A percentile compares a stretch with the other conserved stretches of the same genome.
Evolutionary conservation across 1,140 invertebrate species (phyloP).

Genomic region (Archegozetes longisetosus): DNA sequence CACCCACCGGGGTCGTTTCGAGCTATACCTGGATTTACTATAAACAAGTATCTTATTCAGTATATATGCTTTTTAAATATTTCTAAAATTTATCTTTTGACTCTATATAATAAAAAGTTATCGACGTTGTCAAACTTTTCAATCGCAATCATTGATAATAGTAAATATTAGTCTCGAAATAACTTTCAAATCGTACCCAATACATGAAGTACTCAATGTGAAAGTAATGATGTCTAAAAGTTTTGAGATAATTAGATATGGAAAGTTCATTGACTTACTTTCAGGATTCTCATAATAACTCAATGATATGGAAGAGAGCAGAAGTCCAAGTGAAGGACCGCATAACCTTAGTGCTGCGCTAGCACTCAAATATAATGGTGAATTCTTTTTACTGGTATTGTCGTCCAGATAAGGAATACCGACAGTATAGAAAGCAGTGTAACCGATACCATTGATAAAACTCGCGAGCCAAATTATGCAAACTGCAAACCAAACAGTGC

Average conservation of each 20-base stretch:
- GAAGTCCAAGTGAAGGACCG: constrained; percentile 21
- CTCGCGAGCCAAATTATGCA: background rate
- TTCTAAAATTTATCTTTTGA: too few relatives aligned
- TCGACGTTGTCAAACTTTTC: too few relatives aligned
- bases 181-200: too few relatives aligned
- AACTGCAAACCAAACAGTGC: constrained; percentile 8
- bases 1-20: too few relatives aligned
- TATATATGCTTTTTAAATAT: too few relatives aligned
- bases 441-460: constrained; percentile 30
- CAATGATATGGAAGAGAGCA: constrained; percentile 20
- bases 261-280: background rate
- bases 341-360: constrained; percentile 29
- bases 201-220: too few relatives aligned
- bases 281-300: constrained; percentile 22
- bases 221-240: too few relatives aligned
- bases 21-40: too few relatives aligned
- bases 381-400: constrained; percentile 26
- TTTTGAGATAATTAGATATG: background rate
- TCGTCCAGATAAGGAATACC: constrained; percentile 27
- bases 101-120: too few relatives aligned
- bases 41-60: too few relatives aligned
- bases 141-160: too few relatives aligned
- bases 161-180: too few relatives aligned
- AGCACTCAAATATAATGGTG: constrained; percentile 25
- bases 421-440: constrained; percentile 20